Evolutionary conservation across 2,888 invertebrate genomes (phyloP).

Genomic region (Piscicola geometra): DNA sequence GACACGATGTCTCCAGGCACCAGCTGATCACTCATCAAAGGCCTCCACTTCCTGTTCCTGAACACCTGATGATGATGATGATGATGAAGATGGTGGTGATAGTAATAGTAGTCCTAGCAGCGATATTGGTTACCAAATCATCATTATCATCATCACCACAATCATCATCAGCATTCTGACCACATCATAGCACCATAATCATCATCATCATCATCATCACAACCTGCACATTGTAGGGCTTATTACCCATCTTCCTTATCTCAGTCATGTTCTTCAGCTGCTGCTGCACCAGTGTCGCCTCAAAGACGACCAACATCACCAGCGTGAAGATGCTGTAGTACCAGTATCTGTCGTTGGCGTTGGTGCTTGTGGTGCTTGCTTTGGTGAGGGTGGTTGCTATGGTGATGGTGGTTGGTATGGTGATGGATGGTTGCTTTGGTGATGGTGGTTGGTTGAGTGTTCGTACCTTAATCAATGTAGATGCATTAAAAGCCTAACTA

Average conservation of each 20-base stretch:
- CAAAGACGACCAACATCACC: slow-evolving; percentile 89
- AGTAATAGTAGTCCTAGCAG: no score
- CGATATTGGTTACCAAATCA: no score
- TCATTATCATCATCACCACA: no score
- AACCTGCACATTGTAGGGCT: slow-evolving; percentile 79
- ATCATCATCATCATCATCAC: background rate
- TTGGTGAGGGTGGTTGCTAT: no score
- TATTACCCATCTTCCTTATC: slow-evolving; percentile 98
- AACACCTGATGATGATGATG: slow-evolving; percentile 57
- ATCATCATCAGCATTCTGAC: background rate
- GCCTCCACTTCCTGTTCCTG: slow-evolving; percentile 82
- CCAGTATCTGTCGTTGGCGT: slow-evolving; percentile 83
- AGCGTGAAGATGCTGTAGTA: slow-evolving; percentile 92
- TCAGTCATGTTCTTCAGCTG: slow-evolving; percentile 96
- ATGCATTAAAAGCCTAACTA: no score
- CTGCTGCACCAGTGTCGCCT: slow-evolving; percentile 95
- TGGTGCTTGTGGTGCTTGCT: no score
- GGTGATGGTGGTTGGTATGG: no score
- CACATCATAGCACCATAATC: background rate
- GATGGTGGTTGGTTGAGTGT: no score
- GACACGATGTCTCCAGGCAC: slow-evolving; percentile 95
- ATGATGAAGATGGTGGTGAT: background rate
- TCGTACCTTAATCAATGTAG: no score
- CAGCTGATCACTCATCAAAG: slow-evolving; percentile 76
- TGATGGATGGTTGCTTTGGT: no score